Evolutionary conservation across 2,888 invertebrate genomes (phyloP).

Genomic region (Ophion costatus): DNA sequence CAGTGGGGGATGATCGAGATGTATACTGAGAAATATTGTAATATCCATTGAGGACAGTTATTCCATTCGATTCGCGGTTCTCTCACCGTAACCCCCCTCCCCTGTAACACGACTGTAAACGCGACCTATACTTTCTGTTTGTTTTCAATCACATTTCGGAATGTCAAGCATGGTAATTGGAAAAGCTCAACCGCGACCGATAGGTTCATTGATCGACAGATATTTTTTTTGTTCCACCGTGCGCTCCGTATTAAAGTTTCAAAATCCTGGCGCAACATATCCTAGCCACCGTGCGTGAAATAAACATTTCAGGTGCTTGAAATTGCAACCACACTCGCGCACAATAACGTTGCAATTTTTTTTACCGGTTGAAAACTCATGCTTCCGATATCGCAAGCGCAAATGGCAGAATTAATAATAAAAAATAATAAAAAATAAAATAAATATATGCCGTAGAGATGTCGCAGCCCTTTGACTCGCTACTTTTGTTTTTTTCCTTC

Average conservation of each 20-base stretch:
- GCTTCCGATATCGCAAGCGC: too few relatives aligned
- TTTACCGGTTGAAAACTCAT: too few relatives aligned
- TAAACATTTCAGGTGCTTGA: not conserved
- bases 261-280: not conserved
- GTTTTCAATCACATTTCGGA: constrained; percentile 24
- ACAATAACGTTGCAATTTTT: too few relatives aligned
- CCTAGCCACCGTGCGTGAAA: not conserved
- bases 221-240: not conserved
- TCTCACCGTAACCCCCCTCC: not conserved
- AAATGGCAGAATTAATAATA: too few relatives aligned
- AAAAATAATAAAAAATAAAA: too few relatives aligned
- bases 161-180: constrained; percentile 16
- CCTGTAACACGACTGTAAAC: not conserved
- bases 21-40: constrained; percentile 32
- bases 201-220: constrained; percentile 21
- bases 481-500: too few relatives aligned
- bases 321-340: not conserved
- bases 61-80: constrained; percentile 7
- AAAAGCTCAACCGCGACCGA: not conserved
- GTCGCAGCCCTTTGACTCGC: too few relatives aligned
- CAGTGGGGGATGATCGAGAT: constrained; percentile 3
- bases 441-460: too few relatives aligned
- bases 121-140: constrained; percentile 7
- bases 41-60: constrained; percentile 26
- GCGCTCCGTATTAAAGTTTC: not conserved